These are phyloP conservation scores for Pipistrellus pipistrellus DNA, from an alignment of 2,797 vertebrate genomes.

Conservation along the genomic window DNA sequence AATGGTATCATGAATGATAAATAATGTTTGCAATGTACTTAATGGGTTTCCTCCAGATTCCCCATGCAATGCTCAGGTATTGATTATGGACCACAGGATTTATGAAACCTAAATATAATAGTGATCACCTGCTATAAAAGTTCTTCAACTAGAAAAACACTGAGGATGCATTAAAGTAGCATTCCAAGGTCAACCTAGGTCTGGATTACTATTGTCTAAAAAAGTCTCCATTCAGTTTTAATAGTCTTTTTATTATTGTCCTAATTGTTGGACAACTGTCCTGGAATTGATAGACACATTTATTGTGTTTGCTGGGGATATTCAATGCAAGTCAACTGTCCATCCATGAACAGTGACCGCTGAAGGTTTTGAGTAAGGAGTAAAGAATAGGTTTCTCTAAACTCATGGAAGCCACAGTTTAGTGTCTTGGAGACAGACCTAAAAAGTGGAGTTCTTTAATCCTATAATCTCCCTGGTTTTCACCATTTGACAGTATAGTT, in stretches of 20 bases:
- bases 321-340: background rate
- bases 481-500: background rate
- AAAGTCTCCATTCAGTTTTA: constrained; percentile 40
- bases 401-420: background rate
- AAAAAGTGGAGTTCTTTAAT: constrained; percentile 40
- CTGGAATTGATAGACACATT: background rate
- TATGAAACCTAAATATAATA: background rate
- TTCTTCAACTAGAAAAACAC: constrained; percentile 8
- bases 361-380: background rate
- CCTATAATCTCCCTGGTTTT: constrained; percentile 1
- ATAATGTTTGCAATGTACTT: constrained; percentile 44
- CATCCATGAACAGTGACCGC: background rate
- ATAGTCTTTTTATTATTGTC: background rate
- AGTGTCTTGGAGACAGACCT: constrained; percentile 6
- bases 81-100: constrained; percentile 24
- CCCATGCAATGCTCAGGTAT: background rate
- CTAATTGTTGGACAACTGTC: background rate
- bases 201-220: background rate
- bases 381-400: constrained; percentile 1
- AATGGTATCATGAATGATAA: background rate
- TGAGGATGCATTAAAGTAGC: background rate
- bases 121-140: constrained; percentile 1
- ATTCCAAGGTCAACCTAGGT: background rate
- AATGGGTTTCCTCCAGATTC: constrained; percentile 33
- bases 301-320: constrained; percentile 6